A percentile compares a stretch with the other conserved stretches of the same genome.
phyloP scores from a whole-genome alignment of 1,140 invertebrate genomes.

The Meteorus sp. region DNA sequence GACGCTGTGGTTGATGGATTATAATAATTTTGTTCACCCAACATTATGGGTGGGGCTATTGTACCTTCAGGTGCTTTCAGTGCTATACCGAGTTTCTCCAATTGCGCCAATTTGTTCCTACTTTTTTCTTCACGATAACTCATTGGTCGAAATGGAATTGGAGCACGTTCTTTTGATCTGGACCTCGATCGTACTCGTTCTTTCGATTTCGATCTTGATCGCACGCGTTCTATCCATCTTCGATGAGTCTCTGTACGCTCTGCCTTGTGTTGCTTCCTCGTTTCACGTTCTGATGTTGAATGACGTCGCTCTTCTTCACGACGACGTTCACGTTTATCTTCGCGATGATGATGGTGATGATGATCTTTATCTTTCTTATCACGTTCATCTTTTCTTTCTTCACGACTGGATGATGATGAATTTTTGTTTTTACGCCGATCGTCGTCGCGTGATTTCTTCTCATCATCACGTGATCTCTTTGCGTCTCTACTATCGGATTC shows the following conservation, averaged over 20 bases:
- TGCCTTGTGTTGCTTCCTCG: constrained; percentile 42
- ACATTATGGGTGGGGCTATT: constrained; percentile 23
- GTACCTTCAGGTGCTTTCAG: constrained; percentile 49
- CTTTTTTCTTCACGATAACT: constrained; percentile 54
- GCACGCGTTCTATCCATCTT: no score
- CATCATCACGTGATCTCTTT: constrained; percentile 43
- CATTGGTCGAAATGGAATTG: constrained; percentile 38
- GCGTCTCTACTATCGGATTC: constrained; percentile 44
- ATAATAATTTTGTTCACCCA: constrained; percentile 73
- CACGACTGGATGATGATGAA: constrained; percentile 33
- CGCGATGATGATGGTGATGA: constrained; percentile 44
- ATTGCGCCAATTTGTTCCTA: constrained; percentile 55
- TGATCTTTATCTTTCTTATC: constrained; percentile 45
- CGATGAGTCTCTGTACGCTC: no score
- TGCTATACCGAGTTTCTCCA: constrained; percentile 59
- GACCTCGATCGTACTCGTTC: constrained; percentile 41
- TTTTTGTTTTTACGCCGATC: constrained; percentile 39
- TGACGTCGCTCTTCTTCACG: constrained; percentile 37
- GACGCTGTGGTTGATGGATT: constrained; percentile 79
- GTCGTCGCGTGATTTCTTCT: constrained; percentile 36
- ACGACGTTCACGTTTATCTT: constrained; percentile 37
- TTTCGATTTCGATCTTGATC: constrained; percentile 43
- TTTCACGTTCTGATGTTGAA: constrained; percentile 35
- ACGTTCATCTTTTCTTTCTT: constrained; percentile 37
- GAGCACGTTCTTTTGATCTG: constrained; percentile 45